These are phyloP conservation scores for Ditylenchus weischeri DNA, from an alignment of 2,888 invertebrate genomes.

Conservation along the genomic window DNA sequence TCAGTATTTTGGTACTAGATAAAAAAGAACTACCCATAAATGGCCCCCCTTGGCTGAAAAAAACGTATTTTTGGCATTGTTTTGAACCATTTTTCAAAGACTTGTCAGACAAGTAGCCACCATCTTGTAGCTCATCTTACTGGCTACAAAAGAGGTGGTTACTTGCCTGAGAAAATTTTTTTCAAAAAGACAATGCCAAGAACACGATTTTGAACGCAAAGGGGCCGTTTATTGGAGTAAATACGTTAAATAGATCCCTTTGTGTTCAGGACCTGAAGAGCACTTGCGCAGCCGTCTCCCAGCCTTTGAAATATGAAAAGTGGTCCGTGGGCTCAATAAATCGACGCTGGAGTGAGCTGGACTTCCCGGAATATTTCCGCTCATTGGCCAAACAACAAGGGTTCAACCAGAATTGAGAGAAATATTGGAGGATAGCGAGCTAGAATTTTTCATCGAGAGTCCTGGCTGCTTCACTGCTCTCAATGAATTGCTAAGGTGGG, in stretches of 20 bases:
- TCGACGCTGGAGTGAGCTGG: constrained; percentile 5
- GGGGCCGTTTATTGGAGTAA: too few relatives aligned
- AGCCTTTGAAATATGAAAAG: not conserved
- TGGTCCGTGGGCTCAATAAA: not conserved
- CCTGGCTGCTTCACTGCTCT: constrained; percentile 7
- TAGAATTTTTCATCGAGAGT: constrained; percentile 6
- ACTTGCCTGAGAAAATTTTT: not conserved
- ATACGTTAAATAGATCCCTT: not conserved
- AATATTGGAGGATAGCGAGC: not conserved
- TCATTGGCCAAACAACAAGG: constrained; percentile 1
- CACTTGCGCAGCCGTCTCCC: not conserved
- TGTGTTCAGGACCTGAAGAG: not conserved
- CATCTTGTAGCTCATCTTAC: too few relatives aligned
- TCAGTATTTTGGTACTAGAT: too few relatives aligned
- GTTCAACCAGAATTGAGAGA: not conserved
- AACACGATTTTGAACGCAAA: too few relatives aligned
- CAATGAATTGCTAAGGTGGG: not conserved
- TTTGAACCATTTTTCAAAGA: not conserved
- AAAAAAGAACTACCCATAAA: too few relatives aligned
- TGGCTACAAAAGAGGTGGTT: too few relatives aligned
- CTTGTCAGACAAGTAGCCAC: too few relatives aligned
- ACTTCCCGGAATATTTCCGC: constrained; percentile 1
- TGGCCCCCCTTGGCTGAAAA: too few relatives aligned
- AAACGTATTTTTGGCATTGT: not conserved
- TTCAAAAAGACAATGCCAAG: too few relatives aligned